These are phyloP conservation scores for Mus musculus DNA, from an alignment of 2,113 vertebrate genomes.

Conservation along the genomic window DNA sequence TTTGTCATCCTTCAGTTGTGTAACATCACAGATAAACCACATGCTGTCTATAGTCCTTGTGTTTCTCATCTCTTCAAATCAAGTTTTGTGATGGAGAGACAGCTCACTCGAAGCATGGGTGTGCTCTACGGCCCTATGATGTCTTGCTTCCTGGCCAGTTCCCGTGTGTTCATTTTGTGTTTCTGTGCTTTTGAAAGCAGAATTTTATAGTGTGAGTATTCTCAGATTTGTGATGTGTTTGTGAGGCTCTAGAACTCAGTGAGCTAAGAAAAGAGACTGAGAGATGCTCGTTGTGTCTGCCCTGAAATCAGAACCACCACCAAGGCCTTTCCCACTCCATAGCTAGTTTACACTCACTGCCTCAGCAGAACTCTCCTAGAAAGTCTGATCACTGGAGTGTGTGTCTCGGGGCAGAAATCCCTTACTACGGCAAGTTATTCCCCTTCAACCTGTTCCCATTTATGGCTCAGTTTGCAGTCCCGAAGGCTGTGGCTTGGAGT, in stretches of 20 bases:
- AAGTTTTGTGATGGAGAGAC: background rate
- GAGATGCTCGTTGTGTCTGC: background rate
- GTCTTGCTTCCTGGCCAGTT: background rate
- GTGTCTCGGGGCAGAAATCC: background rate
- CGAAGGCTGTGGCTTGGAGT: background rate
- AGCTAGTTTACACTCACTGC: background rate
- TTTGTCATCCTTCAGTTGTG: background rate
- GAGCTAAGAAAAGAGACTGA: background rate
- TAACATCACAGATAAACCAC: background rate
- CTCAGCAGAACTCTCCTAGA: background rate
- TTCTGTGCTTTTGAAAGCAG: background rate
- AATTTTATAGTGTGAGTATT: background rate
- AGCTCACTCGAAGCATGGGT: background rate
- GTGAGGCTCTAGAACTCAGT: background rate
- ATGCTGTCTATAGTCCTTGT: background rate
- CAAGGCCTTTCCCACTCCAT: background rate
- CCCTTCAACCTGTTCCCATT: background rate
- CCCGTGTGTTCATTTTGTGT: background rate
- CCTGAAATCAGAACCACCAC: slow-evolving; percentile 38
- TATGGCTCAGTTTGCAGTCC: slow-evolving; percentile 33
- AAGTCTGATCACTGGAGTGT: background rate
- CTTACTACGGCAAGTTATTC: background rate
- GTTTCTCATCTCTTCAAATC: background rate
- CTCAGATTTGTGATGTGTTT: background rate
- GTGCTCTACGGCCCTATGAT: background rate